Evolutionary conservation across 1,140 invertebrate genomes (phyloP).

Genomic region (Acyrthosiphon pisum): DNA sequence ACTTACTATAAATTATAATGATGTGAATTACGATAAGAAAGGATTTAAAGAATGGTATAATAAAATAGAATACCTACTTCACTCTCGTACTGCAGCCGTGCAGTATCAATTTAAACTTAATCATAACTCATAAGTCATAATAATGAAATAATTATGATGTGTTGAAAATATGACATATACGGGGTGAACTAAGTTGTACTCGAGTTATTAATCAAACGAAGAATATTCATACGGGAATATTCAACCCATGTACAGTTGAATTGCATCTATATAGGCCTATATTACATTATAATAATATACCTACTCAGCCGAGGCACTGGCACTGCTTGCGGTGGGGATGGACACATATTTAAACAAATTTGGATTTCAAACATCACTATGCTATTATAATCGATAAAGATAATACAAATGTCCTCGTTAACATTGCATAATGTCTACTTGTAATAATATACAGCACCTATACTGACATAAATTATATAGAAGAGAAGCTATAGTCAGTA

Average conservation of each 20-base stretch:
- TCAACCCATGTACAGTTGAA: background rate
- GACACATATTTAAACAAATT: background rate
- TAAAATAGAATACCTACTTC: background rate
- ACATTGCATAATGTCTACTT: background rate
- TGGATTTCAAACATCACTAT: background rate
- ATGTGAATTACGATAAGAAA: background rate
- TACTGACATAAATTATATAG: background rate
- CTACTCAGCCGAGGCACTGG: background rate
- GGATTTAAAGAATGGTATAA: background rate
- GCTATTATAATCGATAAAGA: background rate
- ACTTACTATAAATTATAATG: background rate
- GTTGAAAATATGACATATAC: background rate
- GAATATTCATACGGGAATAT: background rate
- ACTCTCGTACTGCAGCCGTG: background rate
- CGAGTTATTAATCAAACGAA: background rate
- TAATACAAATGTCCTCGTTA: background rate
- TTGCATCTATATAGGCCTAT: background rate
- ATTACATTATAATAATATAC: background rate
- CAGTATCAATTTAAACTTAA: background rate
- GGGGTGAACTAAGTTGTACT: background rate
- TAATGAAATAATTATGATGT: background rate
- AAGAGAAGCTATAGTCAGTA: background rate
- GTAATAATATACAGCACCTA: background rate
- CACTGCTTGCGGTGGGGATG: background rate
- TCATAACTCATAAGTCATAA: background rate